phyloP scores from a whole-genome alignment of 2,113 vertebrate species.

The Cygnus atratus region DNA sequence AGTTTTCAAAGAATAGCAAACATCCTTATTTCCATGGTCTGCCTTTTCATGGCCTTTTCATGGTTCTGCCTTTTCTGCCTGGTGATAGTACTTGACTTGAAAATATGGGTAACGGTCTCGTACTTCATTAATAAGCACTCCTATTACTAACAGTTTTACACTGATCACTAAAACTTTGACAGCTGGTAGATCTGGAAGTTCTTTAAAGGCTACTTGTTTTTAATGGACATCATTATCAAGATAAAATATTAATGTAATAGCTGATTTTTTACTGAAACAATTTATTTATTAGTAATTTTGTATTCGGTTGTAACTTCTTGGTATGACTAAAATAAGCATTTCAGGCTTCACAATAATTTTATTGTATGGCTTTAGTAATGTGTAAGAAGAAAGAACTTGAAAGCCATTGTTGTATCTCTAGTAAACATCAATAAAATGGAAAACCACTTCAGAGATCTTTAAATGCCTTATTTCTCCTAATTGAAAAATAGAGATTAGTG shows the following conservation, averaged over 20 bases:
- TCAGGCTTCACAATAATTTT: not conserved
- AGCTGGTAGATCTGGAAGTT: rapidly evolving
- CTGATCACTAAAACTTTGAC: not conserved
- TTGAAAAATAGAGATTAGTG: constrained; percentile 39
- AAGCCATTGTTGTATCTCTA: not conserved
- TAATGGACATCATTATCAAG: not conserved
- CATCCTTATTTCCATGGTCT: not conserved
- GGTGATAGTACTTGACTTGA: not conserved
- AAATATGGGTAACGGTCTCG: not conserved
- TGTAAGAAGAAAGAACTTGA: not conserved
- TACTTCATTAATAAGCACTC: not conserved
- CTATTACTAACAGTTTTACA: not conserved
- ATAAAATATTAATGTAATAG: not conserved
- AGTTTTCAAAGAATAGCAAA: not conserved
- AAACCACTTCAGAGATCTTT: constrained; percentile 1
- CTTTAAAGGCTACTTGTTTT: not conserved
- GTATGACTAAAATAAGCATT: not conserved
- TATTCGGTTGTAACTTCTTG: not conserved
- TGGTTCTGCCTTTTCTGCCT: too few species aligned
- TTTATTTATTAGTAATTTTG: not conserved
- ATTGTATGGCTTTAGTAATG: not conserved
- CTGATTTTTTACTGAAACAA: not conserved
- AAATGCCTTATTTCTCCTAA: constrained; percentile 30
- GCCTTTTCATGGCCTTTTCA: too few species aligned
- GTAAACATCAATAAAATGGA: constrained; percentile 22